Percentiles rank a stretch among this genome's conserved stretches.
These are phyloP conservation scores for Cydia fagiglandana DNA, from an alignment of 1,140 invertebrate species.

Conservation along the genomic window DNA sequence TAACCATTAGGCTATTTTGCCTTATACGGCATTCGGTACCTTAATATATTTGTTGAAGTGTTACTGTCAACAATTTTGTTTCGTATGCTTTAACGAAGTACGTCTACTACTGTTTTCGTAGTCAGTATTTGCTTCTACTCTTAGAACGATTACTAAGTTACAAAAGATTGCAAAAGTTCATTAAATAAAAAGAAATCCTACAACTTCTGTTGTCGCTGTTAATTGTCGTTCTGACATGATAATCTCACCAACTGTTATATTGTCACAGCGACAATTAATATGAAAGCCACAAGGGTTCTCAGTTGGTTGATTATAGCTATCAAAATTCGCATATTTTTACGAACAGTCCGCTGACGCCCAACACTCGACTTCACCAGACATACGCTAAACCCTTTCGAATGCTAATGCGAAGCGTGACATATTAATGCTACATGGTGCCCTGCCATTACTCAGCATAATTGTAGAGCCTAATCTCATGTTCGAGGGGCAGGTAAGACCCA, in stretches of 20 bases:
- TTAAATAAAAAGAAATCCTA: no score
- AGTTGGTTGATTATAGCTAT: no score
- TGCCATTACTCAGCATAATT: slow-evolving; percentile 34
- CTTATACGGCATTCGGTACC: background rate
- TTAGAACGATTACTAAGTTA: no score
- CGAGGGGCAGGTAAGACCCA: slow-evolving; percentile 6
- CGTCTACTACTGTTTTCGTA: background rate
- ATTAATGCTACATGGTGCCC: slow-evolving; percentile 42
- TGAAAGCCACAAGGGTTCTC: no score
- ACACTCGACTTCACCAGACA: slow-evolving; percentile 1
- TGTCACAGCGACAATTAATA: no score
- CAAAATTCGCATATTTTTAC: background rate
- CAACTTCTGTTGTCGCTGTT: no score
- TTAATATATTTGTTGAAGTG: background rate
- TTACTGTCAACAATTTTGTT: background rate
- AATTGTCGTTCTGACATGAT: no score
- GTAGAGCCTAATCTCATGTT: slow-evolving; percentile 27
- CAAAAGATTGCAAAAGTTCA: no score
- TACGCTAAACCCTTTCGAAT: slow-evolving; percentile 36
- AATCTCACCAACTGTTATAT: no score
- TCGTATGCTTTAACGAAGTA: background rate
- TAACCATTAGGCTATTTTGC: background rate
- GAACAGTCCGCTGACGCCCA: background rate
- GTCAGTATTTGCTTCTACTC: no score
- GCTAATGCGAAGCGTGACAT: slow-evolving; percentile 48